Base-by-base conservation (phyloP, 2,113 vertebrate species). In the Malaclemys terrapin region DNA sequence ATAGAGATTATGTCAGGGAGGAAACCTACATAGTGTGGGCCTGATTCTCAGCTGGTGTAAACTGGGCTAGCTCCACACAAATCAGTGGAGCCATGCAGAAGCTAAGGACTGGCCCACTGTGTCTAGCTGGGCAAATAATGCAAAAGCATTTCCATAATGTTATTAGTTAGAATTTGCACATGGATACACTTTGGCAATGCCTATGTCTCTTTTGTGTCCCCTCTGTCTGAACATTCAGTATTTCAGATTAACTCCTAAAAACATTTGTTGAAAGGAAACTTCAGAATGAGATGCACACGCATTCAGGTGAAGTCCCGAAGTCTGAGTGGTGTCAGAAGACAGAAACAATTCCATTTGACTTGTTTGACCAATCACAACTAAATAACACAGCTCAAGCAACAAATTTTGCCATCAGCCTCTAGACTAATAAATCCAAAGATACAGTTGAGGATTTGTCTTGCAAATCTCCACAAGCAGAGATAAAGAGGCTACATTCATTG, bases 221-320 rank as follows among this genome's bases (percentile, higher is more conserved):
- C 22, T 87, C 59, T 87, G 42, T 52, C 52, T 2, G 56, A 81
- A 59, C 25, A 65, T n/a, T 45, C 92, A 83, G 0, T 59, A 89
- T 89, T 88, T 92, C 65, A 92, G 35, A 88, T 79, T 31, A 62
- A 20, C 79, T 29, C 50, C 19, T 65, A 7, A 80, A 92, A 81
- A 79, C 81, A n/a, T 87, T 83, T 92, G 75, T 87, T 83, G 53
- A 88, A 91, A 94, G 75, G 9, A 59, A 93, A 92, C 11, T 47
- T 83, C 31, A 45, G 45, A 93, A 93, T 94, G 89, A 52, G 14
- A 45, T 8, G 42, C 57, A 91, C 38, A 53, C 69, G 54, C 42
- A 65, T 38, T 92, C 88, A 84, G 59, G 84, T 69, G 59, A 92
- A 54, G 11, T 52, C 89, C 95, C 75, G 65, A 90, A 93, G 57